phyloP scores from a whole-genome alignment of 2,797 vertebrate species.

The Enoplosus armatus region DNA sequence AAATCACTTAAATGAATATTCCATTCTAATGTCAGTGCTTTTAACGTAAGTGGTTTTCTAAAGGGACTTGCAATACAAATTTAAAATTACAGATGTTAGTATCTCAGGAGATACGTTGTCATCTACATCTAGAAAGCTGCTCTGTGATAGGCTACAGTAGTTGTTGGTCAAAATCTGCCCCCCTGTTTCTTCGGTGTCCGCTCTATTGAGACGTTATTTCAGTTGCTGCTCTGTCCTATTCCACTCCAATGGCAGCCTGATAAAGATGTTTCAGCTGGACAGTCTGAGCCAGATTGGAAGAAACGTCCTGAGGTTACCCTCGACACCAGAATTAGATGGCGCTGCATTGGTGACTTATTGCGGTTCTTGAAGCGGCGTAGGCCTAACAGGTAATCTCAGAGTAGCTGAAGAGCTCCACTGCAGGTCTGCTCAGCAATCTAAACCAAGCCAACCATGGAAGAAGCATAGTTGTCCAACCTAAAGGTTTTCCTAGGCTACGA shows the following conservation, averaged over 20 bases:
- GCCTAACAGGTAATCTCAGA: slow-evolving; percentile 77
- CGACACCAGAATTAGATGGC: slow-evolving; percentile 69
- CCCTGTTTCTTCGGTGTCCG: slow-evolving; percentile 43
- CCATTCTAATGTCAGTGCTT: slow-evolving; percentile 57
- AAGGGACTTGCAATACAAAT: slow-evolving; percentile 26
- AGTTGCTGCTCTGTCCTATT: slow-evolving; percentile 29
- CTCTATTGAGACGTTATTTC: slow-evolving; percentile 60
- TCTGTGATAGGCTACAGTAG: slow-evolving; percentile 46
- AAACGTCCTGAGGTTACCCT: slow-evolving; percentile 37
- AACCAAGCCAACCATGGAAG: slow-evolving; percentile 55
- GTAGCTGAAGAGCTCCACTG: slow-evolving; percentile 35
- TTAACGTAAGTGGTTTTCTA: slow-evolving; percentile 47
- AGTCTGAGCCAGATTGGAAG: slow-evolving; percentile 68
- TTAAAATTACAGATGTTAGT: slow-evolving; percentile 14
- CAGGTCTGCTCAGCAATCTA: slow-evolving; percentile 39
- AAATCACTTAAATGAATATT: slow-evolving; percentile 54
- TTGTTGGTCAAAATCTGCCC: slow-evolving; percentile 45
- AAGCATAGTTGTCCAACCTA: slow-evolving; percentile 19
- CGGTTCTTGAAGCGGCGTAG: slow-evolving; percentile 67
- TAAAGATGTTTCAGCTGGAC: slow-evolving; percentile 72
- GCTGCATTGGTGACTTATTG: slow-evolving; percentile 67
- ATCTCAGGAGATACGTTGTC: background rate
- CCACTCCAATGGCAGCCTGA: slow-evolving; percentile 59
- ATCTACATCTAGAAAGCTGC: slow-evolving; percentile 11
- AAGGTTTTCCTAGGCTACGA: slow-evolving; percentile 1